A percentile compares a stretch with the other conserved stretches of the same genome.
Evolutionary conservation across 2,888 invertebrate genomes (phyloP).

Genomic region (Tetragnatha montana): DNA sequence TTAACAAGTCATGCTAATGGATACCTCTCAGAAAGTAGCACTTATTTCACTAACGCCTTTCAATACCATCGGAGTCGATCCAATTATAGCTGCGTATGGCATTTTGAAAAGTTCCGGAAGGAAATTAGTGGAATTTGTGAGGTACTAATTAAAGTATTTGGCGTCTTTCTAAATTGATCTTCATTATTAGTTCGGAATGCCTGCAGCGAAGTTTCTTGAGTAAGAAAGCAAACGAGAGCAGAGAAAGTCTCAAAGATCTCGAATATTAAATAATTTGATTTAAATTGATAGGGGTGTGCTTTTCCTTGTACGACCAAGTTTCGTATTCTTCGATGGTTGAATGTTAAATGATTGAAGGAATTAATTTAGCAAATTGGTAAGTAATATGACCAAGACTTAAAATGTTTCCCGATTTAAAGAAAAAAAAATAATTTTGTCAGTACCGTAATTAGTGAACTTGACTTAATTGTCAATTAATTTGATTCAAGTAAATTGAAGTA

Average conservation of each 20-base stretch:
- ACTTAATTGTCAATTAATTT: no score
- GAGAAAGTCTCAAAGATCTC: not conserved
- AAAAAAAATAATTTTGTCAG: no score
- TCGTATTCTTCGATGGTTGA: not conserved
- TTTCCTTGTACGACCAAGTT: not conserved
- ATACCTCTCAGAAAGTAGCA: not conserved
- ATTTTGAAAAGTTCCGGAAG: not conserved
- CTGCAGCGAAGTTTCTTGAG: not conserved
- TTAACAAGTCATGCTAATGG: not conserved
- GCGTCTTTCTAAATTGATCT: not conserved
- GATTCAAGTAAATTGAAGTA: no score
- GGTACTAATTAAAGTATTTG: not conserved
- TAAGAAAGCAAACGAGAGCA: not conserved
- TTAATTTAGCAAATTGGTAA: no score
- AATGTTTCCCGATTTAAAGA: no score
- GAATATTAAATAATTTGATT: not conserved
- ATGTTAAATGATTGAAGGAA: no score
- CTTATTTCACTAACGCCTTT: not conserved
- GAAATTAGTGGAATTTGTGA: not conserved
- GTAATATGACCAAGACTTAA: no score
- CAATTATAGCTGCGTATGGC: not conserved
- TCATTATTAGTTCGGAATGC: not conserved
- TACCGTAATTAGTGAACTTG: no score
- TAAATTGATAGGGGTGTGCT: not conserved
- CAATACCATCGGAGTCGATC: not conserved